Percentiles rank a stretch among this genome's conserved stretches.
Evolutionary conservation across 2,888 invertebrate species (phyloP).

Genomic region (Macrophya annulata): DNA sequence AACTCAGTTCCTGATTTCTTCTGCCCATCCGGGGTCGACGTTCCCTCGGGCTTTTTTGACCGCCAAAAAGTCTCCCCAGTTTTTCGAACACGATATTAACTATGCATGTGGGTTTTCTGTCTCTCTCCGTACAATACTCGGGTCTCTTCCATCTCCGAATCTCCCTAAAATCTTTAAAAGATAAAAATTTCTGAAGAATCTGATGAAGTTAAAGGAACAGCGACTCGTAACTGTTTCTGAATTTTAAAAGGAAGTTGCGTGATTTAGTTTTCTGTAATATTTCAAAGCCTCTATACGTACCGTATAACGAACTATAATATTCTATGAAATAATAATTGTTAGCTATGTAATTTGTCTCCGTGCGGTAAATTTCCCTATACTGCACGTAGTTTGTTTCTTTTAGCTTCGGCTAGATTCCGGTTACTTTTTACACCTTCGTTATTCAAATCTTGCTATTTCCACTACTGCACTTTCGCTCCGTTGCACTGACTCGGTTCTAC

Average conservation of each 20-base stretch:
- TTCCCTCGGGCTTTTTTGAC: constrained; percentile 1
- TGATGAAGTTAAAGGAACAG: background rate
- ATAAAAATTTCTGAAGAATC: background rate
- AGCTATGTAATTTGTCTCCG: background rate
- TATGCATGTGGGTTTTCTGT: constrained; percentile 19
- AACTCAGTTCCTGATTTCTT: background rate
- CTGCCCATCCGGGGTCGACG: background rate
- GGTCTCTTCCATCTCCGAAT: too few species aligned
- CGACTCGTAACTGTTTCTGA: background rate
- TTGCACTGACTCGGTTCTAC: background rate
- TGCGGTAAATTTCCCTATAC: constrained; percentile 33
- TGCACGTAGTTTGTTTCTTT: background rate
- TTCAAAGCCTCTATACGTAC: background rate
- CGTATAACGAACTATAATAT: background rate
- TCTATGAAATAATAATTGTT: background rate
- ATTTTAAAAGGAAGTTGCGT: background rate
- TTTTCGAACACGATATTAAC: constrained; percentile 21
- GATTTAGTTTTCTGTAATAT: background rate
- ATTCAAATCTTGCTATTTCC: constrained; percentile 36
- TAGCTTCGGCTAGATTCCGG: background rate
- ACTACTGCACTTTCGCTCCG: constrained; percentile 26
- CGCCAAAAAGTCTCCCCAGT: constrained; percentile 7
- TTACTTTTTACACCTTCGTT: constrained; percentile 46
- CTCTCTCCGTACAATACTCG: background rate
- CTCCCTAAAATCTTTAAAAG: background rate